These are phyloP conservation scores for Neostethus bicornis DNA, from an alignment of 2,797 vertebrate genomes.

Conservation along the genomic window DNA sequence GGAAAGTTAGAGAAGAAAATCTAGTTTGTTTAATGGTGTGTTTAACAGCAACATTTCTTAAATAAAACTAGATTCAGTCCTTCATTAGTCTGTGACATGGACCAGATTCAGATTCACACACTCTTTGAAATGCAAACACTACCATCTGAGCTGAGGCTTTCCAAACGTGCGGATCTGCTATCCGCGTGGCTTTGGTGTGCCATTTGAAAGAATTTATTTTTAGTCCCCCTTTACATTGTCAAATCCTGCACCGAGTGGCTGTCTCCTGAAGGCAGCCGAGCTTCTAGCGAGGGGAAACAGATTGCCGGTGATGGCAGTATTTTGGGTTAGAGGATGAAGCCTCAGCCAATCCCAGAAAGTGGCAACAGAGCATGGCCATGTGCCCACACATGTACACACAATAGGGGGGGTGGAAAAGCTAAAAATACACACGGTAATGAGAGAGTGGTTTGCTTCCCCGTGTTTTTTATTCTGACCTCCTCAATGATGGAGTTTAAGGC, in stretches of 20 bases:
- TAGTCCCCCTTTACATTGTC: constrained; percentile 35
- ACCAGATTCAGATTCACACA: not conserved
- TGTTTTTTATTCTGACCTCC: constrained; percentile 45
- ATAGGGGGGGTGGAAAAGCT: constrained; percentile 64
- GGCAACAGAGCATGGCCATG: constrained; percentile 62
- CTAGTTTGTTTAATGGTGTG: no score
- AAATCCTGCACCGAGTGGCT: constrained; percentile 31
- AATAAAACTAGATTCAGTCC: constrained; percentile 15
- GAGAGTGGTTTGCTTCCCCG: constrained; percentile 59
- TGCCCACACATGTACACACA: constrained; percentile 49
- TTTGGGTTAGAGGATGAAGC: constrained; percentile 56
- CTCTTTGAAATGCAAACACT: constrained; percentile 47
- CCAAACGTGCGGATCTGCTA: constrained; percentile 8
- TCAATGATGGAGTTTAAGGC: constrained; percentile 33
- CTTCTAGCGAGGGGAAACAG: constrained; percentile 60
- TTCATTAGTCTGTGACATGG: constrained; percentile 27
- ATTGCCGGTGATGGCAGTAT: constrained; percentile 64
- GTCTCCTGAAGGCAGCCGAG: constrained; percentile 40
- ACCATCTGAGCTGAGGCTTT: constrained; percentile 16
- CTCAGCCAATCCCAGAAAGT: constrained; percentile 61
- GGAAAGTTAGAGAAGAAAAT: no score
- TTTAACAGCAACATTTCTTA: constrained; percentile 29
- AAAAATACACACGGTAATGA: constrained; percentile 76
- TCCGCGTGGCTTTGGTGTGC: constrained; percentile 17
- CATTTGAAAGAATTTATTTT: constrained; percentile 41